Evolutionary conservation across 2,797 vertebrate genomes (phyloP).

Genomic region (Sebastes cheni): DNA sequence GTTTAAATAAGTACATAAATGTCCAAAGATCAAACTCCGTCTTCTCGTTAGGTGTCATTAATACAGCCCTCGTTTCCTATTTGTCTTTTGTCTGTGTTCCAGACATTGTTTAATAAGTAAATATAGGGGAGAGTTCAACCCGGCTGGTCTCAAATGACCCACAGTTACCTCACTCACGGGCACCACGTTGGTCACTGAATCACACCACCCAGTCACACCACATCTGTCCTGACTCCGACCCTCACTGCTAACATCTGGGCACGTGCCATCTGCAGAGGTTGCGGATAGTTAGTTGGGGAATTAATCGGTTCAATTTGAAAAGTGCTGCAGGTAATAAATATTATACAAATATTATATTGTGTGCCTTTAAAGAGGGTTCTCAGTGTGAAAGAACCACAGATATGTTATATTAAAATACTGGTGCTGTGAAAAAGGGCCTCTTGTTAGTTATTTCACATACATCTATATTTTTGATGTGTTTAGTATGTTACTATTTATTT

Average conservation of each 20-base stretch:
- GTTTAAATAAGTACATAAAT: not conserved
- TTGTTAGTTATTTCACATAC: too few relatives aligned
- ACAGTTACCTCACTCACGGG: constrained; percentile 25
- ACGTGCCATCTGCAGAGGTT: not conserved
- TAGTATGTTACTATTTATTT: not conserved
- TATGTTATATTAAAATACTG: not conserved
- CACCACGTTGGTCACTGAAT: constrained; percentile 42
- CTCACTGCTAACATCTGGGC: not conserved
- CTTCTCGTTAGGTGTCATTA: not conserved
- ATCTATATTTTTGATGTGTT: too few relatives aligned
- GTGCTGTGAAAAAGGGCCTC: too few relatives aligned
- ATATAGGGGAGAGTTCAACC: constrained; percentile 62
- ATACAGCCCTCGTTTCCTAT: not conserved
- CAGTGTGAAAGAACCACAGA: too few relatives aligned
- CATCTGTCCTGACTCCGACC: not conserved
- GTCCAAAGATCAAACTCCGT: not conserved
- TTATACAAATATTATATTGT: not conserved
- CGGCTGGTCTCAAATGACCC: constrained; percentile 30
- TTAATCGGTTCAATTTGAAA: not conserved
- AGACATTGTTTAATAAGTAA: constrained; percentile 45
- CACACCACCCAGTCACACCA: constrained; percentile 67
- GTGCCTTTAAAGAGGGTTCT: not conserved
- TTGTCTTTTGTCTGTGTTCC: not conserved
- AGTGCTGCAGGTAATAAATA: not conserved
- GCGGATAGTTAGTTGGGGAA: not conserved